phyloP scores from a whole-genome alignment of 2,888 invertebrate species.

The Tetragonisca angustula region DNA sequence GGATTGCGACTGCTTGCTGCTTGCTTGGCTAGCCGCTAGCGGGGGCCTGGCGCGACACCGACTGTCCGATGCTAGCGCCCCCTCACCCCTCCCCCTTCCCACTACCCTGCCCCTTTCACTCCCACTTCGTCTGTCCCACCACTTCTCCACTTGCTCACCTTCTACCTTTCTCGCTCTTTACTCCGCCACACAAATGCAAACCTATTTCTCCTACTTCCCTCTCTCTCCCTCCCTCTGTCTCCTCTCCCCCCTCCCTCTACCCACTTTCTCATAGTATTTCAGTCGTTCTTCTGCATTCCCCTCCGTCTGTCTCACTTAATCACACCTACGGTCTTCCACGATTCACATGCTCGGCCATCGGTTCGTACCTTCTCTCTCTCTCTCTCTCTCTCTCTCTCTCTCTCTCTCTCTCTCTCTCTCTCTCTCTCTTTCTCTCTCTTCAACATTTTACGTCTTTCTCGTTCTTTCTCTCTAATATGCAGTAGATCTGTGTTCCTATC shows the following conservation, averaged over 20 bases:
- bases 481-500: conserved; percentile 22
- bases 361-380: conserved; percentile 7
- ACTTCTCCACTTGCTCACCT: conserved; percentile 64
- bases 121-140: conserved; percentile 74
- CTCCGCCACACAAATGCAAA: conserved; percentile 36
- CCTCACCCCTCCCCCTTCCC: conserved; percentile 83
- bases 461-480: conserved; percentile 26
- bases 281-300: conserved; percentile 42
- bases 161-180: conserved; percentile 41
- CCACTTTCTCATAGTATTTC: conserved; percentile 27
- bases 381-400: conserved; percentile 41
- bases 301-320: conserved; percentile 55
- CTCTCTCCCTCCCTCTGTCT: conserved; percentile 2
- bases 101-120: conserved; percentile 26
- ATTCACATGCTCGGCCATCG: conserved; percentile 23
- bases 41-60: conserved; percentile 88
- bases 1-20: conserved; percentile 81
- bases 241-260: background rate
- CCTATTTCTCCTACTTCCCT: conserved; percentile 16
- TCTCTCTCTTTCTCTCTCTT: conserved; percentile 43
- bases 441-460: conserved; percentile 42
- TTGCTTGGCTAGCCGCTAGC: conserved; percentile 83
- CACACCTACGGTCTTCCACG: conserved; percentile 48
- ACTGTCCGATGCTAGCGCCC: conserved; percentile 85
- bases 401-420: conserved; percentile 45